phyloP scores from a whole-genome alignment of 2,888 invertebrate genomes.

The Aporophyla lueneburgensis region DNA sequence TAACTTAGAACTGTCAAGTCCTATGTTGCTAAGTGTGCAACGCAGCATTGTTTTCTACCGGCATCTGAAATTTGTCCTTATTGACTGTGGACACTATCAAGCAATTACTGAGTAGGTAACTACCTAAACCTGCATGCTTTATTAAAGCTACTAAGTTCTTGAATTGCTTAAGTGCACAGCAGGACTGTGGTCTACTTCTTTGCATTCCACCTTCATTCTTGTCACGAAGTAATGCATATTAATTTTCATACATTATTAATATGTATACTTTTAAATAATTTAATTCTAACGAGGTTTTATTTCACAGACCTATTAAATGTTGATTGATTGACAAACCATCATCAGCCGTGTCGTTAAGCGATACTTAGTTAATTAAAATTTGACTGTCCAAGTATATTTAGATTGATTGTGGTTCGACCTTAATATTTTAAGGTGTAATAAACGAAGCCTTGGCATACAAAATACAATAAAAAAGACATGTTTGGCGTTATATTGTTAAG shows the following conservation, averaged over 20 bases:
- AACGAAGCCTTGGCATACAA: conserved; percentile 54
- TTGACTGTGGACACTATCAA: background rate
- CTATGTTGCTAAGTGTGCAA: background rate
- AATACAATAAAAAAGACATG: background rate
- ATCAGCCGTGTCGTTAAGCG: conserved; percentile 12
- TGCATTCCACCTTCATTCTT: background rate
- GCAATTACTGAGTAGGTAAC: background rate
- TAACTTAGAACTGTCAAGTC: background rate
- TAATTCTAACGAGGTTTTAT: conserved; percentile 5
- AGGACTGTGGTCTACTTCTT: background rate
- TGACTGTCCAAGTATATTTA: conserved; percentile 16
- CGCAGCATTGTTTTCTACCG: background rate
- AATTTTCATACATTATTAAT: conserved; percentile 1
- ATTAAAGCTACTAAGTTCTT: background rate
- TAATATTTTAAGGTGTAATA: conserved; percentile 34
- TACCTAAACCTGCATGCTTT: background rate
- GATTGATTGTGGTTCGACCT: conserved; percentile 43
- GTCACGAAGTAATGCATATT: conserved; percentile 2
- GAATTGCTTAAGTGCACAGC: background rate
- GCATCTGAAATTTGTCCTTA: no score
- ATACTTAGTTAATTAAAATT: conserved; percentile 40
- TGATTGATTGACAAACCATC: conserved; percentile 25
- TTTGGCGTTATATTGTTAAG: conserved; percentile 1
- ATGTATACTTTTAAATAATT: background rate
- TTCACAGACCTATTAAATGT: background rate